Conservation (phyloP, 2,888 invertebrate species). For the Cephonodes hylas region DNA sequence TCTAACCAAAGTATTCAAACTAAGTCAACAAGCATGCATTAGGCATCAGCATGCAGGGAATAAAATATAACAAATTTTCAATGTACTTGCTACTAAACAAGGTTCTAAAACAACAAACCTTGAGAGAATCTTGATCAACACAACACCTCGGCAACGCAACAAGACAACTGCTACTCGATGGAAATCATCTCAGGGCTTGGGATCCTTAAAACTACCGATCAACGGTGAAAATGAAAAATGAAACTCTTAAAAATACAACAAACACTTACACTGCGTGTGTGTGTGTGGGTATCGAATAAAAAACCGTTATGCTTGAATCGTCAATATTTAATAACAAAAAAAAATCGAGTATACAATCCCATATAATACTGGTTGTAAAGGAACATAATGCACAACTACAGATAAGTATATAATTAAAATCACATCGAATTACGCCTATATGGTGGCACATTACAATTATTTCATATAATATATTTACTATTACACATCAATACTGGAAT, state of each 20-base stretch:
- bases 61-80: constrained; percentile 14
- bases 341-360: constrained; percentile 6
- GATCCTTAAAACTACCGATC: neutral
- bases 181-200: neutral
- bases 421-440: neutral
- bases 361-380: constrained; percentile 10
- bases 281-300: neutral
- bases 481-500: constrained; percentile 5
- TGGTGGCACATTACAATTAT: neutral
- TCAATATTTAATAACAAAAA: constrained; percentile 10
- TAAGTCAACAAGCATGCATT: constrained; percentile 16
- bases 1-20: constrained; percentile 18
- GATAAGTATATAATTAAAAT: neutral
- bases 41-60: neutral
- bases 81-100: constrained; percentile 1
- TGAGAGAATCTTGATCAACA: neutral
- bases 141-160: neutral
- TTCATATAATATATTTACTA: neutral
- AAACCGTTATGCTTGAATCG: neutral
- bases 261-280: too few species aligned
- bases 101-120: neutral
- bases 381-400: constrained; percentile 8
- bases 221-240: neutral
- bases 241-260: neutral
- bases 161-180: neutral